Conservation (phyloP, 2,113 vertebrate genomes). For the Eidolon helvum region DNA sequence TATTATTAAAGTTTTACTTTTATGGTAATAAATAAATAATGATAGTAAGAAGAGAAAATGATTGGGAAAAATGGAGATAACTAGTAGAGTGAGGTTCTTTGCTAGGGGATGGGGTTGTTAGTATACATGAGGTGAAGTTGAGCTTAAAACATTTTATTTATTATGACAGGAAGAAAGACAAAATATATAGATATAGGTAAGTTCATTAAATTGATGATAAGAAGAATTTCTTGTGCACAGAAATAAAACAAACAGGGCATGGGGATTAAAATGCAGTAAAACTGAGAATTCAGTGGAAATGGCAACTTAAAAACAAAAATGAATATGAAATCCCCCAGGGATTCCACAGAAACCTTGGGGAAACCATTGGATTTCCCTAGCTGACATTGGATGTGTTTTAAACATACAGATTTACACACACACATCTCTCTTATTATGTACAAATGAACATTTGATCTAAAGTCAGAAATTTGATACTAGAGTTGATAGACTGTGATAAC, state of each 20-base stretch:
- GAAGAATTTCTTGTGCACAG: background rate
- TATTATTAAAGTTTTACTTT: background rate
- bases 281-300: background rate
- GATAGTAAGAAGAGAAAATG: background rate
- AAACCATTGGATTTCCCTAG: background rate
- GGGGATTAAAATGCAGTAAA: background rate
- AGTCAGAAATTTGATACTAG: background rate
- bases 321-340: background rate
- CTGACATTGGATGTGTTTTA: background rate
- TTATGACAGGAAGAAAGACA: background rate
- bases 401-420: background rate
- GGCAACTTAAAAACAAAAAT: background rate
- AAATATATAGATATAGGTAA: background rate
- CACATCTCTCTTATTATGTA: background rate
- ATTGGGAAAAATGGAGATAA: background rate
- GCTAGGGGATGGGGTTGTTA: too few relatives aligned
- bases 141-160: background rate
- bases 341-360: background rate
- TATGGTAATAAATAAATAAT: background rate
- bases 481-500: background rate
- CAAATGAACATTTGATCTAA: background rate
- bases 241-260: background rate
- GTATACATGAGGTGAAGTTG: background rate
- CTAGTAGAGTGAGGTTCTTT: background rate
- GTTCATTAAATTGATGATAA: background rate